Conservation (phyloP, 2,113 vertebrate genomes). For the Sakesphorus luctuosus region DNA sequence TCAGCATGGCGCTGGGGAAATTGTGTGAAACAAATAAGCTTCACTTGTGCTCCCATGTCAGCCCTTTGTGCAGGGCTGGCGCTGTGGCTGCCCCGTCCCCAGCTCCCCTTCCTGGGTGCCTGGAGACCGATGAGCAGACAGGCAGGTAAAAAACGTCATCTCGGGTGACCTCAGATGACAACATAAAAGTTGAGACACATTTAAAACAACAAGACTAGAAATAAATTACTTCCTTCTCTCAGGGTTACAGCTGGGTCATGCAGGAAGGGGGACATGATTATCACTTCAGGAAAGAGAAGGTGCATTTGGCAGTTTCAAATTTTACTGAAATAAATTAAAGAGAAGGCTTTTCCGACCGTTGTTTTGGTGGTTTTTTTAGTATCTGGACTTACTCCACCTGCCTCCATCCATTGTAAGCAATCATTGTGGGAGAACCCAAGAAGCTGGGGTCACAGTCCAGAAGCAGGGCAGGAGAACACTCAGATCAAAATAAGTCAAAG, state of each 20-base stretch:
- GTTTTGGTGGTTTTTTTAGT: background rate
- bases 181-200: background rate
- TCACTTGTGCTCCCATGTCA: constrained; percentile 19
- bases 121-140: constrained; percentile 38
- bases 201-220: constrained; percentile 43
- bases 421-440: background rate
- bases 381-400: constrained; percentile 56
- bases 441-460: background rate
- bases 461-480: background rate
- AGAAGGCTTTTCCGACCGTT: constrained; percentile 25
- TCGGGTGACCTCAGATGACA: background rate
- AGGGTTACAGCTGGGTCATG: constrained; percentile 64
- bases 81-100: background rate
- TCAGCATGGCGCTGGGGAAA: constrained; percentile 56
- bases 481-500: background rate
- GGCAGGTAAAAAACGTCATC: constrained; percentile 62
- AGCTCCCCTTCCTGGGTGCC: constrained; percentile 4
- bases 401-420: background rate
- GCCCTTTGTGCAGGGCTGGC: background rate
- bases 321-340: constrained; percentile 75
- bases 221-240: constrained; percentile 72
- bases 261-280: constrained; percentile 62
- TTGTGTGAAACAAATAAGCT: constrained; percentile 63
- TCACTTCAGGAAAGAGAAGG: constrained; percentile 73
- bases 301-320: constrained; percentile 62